Conservation (phyloP, 2,888 invertebrate genomes). For the Pheosia gnoma region DNA sequence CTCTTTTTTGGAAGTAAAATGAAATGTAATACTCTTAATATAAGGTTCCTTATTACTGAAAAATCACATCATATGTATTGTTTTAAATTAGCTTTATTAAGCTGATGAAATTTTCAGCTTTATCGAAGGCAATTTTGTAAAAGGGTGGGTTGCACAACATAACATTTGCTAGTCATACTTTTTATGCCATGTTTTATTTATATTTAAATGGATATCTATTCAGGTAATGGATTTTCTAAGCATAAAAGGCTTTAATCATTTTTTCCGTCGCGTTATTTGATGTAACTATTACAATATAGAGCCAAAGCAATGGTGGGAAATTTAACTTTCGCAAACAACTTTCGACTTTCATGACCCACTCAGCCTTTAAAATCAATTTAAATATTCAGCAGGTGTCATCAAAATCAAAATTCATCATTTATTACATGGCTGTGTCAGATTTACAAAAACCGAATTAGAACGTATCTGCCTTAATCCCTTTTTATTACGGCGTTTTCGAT, state of each 20-base stretch:
- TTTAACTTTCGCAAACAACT: neutral
- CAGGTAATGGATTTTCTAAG: too few relatives aligned
- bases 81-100: constrained; percentile 36
- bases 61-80: constrained; percentile 14
- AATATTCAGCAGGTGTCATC: constrained; percentile 5
- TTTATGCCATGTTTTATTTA: neutral
- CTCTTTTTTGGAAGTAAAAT: constrained; percentile 5
- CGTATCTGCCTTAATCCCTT: constrained; percentile 10
- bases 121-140: constrained; percentile 51
- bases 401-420: constrained; percentile 5
- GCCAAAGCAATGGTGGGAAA: neutral
- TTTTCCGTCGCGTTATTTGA: too few relatives aligned
- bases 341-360: neutral
- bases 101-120: constrained; percentile 46
- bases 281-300: neutral
- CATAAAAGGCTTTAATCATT: too few relatives aligned
- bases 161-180: neutral
- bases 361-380: neutral
- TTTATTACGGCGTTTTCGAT: constrained; percentile 26
- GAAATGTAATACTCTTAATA: neutral
- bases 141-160: constrained; percentile 30
- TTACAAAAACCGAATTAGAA: constrained; percentile 2
- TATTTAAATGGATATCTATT: neutral
- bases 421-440: neutral
- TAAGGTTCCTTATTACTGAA: constrained; percentile 16